Evolutionary conservation across 2,888 invertebrate genomes (phyloP).

Genomic region (Alentia gelatinosa): DNA sequence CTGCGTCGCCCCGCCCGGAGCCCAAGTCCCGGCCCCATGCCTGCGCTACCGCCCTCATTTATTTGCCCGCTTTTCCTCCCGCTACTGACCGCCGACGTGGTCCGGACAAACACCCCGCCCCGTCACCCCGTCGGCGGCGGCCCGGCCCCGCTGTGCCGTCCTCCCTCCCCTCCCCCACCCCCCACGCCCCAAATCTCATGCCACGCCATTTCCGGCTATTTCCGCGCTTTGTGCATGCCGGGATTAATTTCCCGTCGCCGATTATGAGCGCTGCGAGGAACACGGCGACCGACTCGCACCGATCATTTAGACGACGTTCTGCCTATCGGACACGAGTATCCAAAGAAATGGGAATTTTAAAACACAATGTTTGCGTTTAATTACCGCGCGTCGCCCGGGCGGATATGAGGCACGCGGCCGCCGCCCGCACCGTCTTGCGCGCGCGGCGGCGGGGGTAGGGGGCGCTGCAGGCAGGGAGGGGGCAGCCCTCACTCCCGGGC

Average conservation of each 20-base stretch:
- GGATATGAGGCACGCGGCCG: slow-evolving; percentile 38
- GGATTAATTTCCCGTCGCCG: slow-evolving; percentile 54
- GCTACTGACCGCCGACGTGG: background rate
- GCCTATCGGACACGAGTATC: slow-evolving; percentile 43
- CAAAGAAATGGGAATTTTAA: slow-evolving; percentile 51
- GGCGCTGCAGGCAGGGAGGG: background rate
- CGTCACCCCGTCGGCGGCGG: background rate
- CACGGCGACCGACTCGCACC: slow-evolving; percentile 8
- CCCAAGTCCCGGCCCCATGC: background rate
- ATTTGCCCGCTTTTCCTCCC: slow-evolving; percentile 14
- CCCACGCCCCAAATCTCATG: slow-evolving; percentile 34
- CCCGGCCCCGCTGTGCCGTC: background rate
- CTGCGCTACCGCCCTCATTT: background rate
- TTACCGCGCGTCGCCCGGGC: slow-evolving; percentile 3
- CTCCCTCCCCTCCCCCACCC: background rate
- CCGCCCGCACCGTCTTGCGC: background rate
- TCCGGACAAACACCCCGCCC: background rate
- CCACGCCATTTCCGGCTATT: slow-evolving; percentile 51
- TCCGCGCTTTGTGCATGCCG: slow-evolving; percentile 44
- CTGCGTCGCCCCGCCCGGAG: background rate
- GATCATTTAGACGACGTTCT: slow-evolving; percentile 27
- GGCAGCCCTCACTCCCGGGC: background rate
- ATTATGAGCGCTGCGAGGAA: slow-evolving; percentile 50
- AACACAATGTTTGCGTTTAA: slow-evolving; percentile 55
- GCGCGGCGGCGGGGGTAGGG: background rate